Evolutionary conservation across 2,797 vertebrate genomes (phyloP), one percentile per base, ranked within the genome.

Genomic region (Lindbergichthys nudifrons): DNA sequence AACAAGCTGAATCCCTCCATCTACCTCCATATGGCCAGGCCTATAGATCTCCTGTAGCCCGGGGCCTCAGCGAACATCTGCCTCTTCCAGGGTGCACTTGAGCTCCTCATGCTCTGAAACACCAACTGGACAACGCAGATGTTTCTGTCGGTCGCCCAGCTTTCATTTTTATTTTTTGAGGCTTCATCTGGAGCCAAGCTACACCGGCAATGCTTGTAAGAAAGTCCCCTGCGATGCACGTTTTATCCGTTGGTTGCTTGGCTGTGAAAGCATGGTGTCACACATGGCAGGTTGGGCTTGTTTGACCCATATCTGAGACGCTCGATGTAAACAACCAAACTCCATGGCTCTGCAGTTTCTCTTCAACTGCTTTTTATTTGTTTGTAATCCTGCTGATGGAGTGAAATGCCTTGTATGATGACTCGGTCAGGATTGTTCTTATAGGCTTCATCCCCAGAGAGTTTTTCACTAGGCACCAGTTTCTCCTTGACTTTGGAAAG

Each of bases 11-110:
- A 89, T 87, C 89, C 90, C 85, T 87, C 90, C 82, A 82, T 93
- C 89, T 83, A 91, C 92, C 90, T 93, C 94, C 95, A 96, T 96
- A 96, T 96, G 95, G 93, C 90, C 73, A 79, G 92, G 86, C 90
- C 91, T 89, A 93, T 94, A 94, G 91, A 93, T 94, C 93, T 94
- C 90, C 89, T 89, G 86, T 92, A 91, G 94, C 95, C 94, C 53
- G 77, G 87, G 94, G 95, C 89, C 83, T 75, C 72, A 60, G 82
- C 59, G 92, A 94, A 94, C 94, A 95, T 95, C 94, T 95, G 93
- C 92, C 94, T 91, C 84, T 89, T 81, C 85, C 79, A 87, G 81
- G 60, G 64, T 76, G 70, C 84, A 89, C 87, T 90, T 84, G 88
- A 86, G 80, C 70, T 88, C 80, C 54, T 83, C 61, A 2, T 72